Base-by-base conservation (phyloP, 2,113 vertebrate species). In the Ophthalmolycus amberensis region DNA sequence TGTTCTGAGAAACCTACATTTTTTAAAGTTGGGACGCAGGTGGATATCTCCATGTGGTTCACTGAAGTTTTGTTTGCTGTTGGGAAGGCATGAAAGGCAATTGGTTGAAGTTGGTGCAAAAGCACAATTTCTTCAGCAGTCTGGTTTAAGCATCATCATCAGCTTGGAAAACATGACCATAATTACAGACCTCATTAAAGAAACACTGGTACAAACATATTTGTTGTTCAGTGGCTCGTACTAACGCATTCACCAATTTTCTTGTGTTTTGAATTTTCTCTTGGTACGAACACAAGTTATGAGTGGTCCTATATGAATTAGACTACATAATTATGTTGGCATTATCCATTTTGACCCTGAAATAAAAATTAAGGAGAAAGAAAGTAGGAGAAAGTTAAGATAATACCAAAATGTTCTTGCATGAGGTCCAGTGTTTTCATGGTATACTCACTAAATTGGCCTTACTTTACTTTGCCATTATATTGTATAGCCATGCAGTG, bases 101-200 rank as follows among this genome's bases (percentile, higher is more conserved):
- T 9, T 40, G 18, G 18, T 25, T 46, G 40, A 52, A 20, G 20
- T 52, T 52, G 9, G 50, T 52, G 50, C 20, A 50, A 37, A 27
- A 27, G 16, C 14, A 40, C 16, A 16, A 15, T 78, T 63, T 70
- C 44, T 75, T 66, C 20, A 9, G n/a, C 52, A 56, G 20, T 68
- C 54, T 62, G 20, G 29, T 38, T 65, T 16, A 15, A 44, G 3
- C 64, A 25, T 66, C 6, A 1, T 65, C 63, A 37, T 22, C 50
- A 54, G 8, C 9, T 22, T 64, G 34, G 3, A 18, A 29, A 75
- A 78, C 60, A 27, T 42, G 40, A 68, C 40, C 29, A 63, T 71
- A 63, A 83, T 63, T 25, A 78, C 20, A 20, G 3, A 80, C 54
- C 54, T 58, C 54, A 25, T 58, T 27, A 12, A 25, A 58, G 54